phyloP scores from a whole-genome alignment of 2,113 vertebrate species.

The Sinocyclocheilus maitianheensis region DNA sequence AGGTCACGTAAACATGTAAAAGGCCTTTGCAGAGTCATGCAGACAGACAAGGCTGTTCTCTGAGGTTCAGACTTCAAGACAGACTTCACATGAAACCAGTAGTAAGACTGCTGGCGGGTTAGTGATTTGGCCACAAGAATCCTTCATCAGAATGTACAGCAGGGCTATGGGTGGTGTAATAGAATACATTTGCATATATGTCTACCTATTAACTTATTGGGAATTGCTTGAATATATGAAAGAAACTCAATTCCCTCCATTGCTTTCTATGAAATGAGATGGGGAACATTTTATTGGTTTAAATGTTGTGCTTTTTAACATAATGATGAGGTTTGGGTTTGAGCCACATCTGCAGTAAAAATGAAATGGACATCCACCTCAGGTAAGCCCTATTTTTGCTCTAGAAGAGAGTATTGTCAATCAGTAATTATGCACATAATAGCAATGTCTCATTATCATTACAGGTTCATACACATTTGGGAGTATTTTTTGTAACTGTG shows the following conservation, averaged over 20 bases:
- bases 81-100: conserved; percentile 9
- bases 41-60: neutral
- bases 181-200: conserved; percentile 59
- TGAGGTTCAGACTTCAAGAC: neutral
- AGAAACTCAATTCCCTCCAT: neutral
- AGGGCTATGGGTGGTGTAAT: conserved; percentile 26
- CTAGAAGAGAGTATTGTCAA: conserved; percentile 29
- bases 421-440: conserved; percentile 42
- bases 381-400: conserved; percentile 58
- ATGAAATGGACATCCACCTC: conserved; percentile 54
- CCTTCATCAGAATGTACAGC: conserved; percentile 41
- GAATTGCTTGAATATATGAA: conserved; percentile 67
- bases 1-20: conserved; percentile 32
- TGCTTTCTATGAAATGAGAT: conserved; percentile 9
- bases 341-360: conserved; percentile 9
- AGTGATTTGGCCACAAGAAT: neutral
- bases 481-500: conserved; percentile 37
- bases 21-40: conserved; percentile 38
- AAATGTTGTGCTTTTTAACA: conserved; percentile 41
- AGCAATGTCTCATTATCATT: conserved; percentile 33
- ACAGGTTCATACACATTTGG: conserved; percentile 56
- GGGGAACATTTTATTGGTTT: neutral
- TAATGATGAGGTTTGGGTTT: conserved; percentile 11
- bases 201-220: conserved; percentile 77
- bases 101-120: neutral